Percentiles rank a stretch among this genome's conserved stretches.
Conservation (phyloP, 2,113 vertebrate species). For the Callithrix jacchus region DNA sequence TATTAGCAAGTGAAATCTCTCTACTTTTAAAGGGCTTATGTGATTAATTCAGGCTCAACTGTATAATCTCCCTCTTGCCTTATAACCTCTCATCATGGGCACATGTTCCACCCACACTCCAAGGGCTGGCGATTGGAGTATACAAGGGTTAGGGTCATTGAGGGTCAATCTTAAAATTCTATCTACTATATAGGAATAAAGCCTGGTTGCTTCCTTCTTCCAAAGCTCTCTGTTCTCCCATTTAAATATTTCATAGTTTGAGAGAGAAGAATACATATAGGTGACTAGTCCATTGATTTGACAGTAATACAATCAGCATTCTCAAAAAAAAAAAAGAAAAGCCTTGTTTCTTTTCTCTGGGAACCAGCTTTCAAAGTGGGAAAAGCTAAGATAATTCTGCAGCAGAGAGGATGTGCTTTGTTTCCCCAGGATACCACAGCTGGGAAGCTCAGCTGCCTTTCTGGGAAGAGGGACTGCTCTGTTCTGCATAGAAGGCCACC, state of each 20-base stretch:
- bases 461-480: constrained; percentile 45
- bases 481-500: constrained; percentile 62
- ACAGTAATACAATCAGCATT: neutral
- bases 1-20: neutral
- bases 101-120: too few relatives aligned
- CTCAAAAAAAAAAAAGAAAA: neutral
- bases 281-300: neutral
- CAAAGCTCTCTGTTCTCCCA: neutral
- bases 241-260: neutral
- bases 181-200: neutral
- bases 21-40: neutral
- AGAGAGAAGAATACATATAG: neutral
- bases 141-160: too few relatives aligned
- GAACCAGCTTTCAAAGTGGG: neutral
- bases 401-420: neutral
- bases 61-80: neutral
- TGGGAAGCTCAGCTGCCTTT: constrained; percentile 34
- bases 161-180: neutral
- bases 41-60: neutral
- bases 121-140: neutral
- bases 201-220: neutral
- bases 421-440: neutral
- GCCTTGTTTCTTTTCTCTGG: neutral
- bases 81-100: neutral
- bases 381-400: neutral